Evolutionary conservation across 2,113 vertebrate species (phyloP).

Genomic region (Ictidomys tridecemlineatus): DNA sequence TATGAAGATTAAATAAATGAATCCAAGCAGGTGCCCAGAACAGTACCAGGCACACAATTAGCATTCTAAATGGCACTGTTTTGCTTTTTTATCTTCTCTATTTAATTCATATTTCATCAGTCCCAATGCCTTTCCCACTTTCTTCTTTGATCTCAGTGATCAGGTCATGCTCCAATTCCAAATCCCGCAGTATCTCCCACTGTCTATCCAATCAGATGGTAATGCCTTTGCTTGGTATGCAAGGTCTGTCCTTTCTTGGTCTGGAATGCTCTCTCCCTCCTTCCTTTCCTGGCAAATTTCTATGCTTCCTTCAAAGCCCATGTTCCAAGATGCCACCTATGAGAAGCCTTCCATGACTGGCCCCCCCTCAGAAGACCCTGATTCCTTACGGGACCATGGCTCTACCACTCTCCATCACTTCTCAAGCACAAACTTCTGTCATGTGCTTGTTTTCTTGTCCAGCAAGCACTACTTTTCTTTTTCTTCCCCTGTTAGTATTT

Average conservation of each 20-base stretch:
- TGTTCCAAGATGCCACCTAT: background rate
- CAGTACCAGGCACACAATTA: background rate
- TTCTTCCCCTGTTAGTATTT: background rate
- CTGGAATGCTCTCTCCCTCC: background rate
- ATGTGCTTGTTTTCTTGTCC: background rate
- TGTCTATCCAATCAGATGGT: background rate
- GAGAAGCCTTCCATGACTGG: background rate
- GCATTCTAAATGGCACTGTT: background rate
- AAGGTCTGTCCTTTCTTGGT: background rate
- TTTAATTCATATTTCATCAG: background rate
- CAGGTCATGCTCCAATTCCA: background rate
- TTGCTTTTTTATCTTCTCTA: background rate
- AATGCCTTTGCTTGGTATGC: background rate
- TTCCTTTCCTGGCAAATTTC: background rate
- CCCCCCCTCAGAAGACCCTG: background rate
- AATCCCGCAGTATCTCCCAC: background rate
- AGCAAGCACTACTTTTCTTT: background rate
- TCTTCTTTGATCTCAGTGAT: background rate
- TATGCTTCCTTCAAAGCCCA: background rate
- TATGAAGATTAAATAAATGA: background rate
- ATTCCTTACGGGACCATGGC: background rate
- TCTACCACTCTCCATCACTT: background rate
- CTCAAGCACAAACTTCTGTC: background rate
- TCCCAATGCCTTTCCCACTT: background rate
- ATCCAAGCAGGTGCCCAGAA: background rate